phyloP scores from a whole-genome alignment of 2,113 vertebrate species.

The Aegypius monachus region DNA sequence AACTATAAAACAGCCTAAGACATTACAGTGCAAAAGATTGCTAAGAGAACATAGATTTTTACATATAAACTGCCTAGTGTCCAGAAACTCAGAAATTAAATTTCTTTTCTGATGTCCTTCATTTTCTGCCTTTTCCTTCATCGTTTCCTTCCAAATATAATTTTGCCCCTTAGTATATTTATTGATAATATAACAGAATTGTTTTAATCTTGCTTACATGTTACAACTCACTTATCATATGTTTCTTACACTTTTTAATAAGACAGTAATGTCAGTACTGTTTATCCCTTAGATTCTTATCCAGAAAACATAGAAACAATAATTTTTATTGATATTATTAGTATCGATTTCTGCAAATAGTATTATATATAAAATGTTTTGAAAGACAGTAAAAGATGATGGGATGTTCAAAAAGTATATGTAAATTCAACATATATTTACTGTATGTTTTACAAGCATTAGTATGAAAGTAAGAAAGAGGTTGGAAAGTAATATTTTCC shows the following conservation, averaged over 20 bases:
- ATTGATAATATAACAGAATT: background rate
- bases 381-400: background rate
- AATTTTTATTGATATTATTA: background rate
- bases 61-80: background rate
- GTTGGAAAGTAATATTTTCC: background rate
- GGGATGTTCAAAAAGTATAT: background rate
- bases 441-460: background rate
- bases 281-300: background rate
- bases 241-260: background rate
- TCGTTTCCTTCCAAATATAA: background rate
- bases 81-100: background rate
- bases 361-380: background rate
- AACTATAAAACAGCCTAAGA: background rate
- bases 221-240: background rate
- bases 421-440: background rate
- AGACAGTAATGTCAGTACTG: background rate
- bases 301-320: background rate
- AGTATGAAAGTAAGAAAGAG: background rate
- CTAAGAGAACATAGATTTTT: background rate
- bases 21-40: background rate
- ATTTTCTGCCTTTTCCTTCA: background rate
- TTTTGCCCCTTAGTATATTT: background rate
- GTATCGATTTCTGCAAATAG: background rate
- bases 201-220: background rate
- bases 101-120: background rate